These are phyloP conservation scores for Brachionus sp. DNA, from an alignment of 1,140 invertebrate species.

Conservation along the genomic window DNA sequence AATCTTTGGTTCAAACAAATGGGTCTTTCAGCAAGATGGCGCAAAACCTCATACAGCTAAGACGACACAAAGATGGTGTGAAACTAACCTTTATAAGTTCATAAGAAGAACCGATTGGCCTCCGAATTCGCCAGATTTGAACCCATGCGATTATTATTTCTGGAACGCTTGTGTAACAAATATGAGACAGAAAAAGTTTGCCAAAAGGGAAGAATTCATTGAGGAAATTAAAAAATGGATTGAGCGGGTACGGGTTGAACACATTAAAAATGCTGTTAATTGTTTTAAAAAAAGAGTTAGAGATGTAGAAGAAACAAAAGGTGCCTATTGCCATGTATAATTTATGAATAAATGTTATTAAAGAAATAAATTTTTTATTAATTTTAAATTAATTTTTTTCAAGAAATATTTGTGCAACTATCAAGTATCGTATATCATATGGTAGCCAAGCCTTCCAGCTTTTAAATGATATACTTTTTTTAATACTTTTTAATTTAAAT, in stretches of 20 bases:
- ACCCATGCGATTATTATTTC: neutral
- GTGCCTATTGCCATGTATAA: neutral
- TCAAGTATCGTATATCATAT: no score
- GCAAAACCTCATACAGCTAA: neutral
- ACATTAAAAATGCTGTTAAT: neutral
- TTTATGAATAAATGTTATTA: no score
- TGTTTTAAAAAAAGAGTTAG: neutral
- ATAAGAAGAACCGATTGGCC: neutral
- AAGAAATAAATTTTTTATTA: no score
- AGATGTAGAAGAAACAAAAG: neutral
- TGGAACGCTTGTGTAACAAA: no score
- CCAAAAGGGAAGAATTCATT: neutral
- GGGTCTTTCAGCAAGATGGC: neutral
- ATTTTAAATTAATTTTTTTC: no score
- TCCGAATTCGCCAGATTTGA: neutral
- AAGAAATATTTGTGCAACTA: no score
- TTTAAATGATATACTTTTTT: no score
- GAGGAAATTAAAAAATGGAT: neutral
- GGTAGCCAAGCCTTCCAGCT: no score
- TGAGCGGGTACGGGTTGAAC: neutral
- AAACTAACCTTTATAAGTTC: neutral
- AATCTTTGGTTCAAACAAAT: neutral
- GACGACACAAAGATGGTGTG: neutral
- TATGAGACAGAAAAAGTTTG: neutral
- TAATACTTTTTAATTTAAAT: no score